These are phyloP conservation scores for Leptogaster cylindrica DNA, from an alignment of 2,888 invertebrate species.

Conservation along the genomic window DNA sequence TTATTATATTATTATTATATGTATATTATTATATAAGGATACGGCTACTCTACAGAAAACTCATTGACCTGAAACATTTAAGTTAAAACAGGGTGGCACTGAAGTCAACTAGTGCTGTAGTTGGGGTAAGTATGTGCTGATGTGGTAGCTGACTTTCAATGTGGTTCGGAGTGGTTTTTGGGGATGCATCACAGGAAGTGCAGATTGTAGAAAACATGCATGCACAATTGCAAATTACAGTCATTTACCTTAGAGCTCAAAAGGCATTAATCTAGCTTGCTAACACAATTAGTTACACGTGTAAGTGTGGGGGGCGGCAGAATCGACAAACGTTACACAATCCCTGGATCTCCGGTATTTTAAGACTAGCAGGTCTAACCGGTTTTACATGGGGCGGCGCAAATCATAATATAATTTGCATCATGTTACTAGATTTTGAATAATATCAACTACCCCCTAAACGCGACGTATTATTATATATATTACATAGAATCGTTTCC, in stretches of 20 bases:
- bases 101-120: background rate
- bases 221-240: slow-evolving; percentile 9
- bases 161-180: background rate
- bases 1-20: too few species aligned
- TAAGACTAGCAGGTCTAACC: too few species aligned
- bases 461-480: too few species aligned
- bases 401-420: too few species aligned
- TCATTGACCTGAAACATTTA: slow-evolving; percentile 43
- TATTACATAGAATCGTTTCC: too few species aligned
- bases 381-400: too few species aligned
- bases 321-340: too few species aligned
- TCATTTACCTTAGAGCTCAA: slow-evolving; percentile 6
- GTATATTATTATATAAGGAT: background rate
- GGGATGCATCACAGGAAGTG: background rate
- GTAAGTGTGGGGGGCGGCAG: too few species aligned
- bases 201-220: slow-evolving; percentile 6
- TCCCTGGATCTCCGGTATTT: too few species aligned
- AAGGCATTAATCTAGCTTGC: slow-evolving; percentile 4
- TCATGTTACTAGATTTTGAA: too few species aligned
- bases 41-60: slow-evolving; percentile 10
- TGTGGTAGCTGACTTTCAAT: background rate
- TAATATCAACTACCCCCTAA: too few species aligned
- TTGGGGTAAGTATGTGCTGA: slow-evolving; percentile 7
- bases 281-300: background rate
- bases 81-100: slow-evolving; percentile 26